Evolutionary conservation across 2,888 invertebrate genomes (phyloP).

Genomic region (Marasmarcha lunaedactyla): DNA sequence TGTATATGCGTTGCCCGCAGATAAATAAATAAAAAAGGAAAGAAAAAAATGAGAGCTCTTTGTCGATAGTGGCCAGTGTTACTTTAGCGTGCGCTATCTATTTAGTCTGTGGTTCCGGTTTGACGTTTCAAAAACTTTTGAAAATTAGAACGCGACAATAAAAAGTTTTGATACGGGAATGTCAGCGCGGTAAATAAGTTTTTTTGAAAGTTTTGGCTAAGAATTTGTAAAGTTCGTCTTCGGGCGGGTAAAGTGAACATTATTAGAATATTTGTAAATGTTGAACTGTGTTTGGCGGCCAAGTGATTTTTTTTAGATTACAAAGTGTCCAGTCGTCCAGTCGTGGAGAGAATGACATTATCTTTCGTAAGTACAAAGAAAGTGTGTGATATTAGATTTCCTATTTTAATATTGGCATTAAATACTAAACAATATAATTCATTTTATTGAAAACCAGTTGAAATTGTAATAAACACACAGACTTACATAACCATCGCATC

Average conservation of each 20-base stretch:
- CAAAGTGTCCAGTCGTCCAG: conserved; percentile 11
- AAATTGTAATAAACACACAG: no score
- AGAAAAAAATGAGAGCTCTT: conserved; percentile 44
- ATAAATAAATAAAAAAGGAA: conserved; percentile 59
- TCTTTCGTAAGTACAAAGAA: conserved; percentile 56
- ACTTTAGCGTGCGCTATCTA: conserved; percentile 50
- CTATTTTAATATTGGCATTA: no score
- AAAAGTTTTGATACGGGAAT: neutral
- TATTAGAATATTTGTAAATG: conserved; percentile 3
- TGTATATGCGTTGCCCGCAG: conserved; percentile 58
- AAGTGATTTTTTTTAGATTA: conserved; percentile 1
- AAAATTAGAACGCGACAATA: neutral
- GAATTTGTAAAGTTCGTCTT: conserved; percentile 7
- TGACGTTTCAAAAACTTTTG: conserved; percentile 6
- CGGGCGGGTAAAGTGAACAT: conserved; percentile 9
- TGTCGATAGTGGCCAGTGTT: conserved; percentile 58
- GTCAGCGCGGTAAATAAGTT: neutral
- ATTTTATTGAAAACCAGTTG: no score
- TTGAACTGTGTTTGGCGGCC: neutral
- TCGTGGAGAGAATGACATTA: conserved; percentile 64
- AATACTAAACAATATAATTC: no score
- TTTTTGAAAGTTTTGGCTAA: conserved; percentile 10
- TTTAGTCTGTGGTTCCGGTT: conserved; percentile 32
- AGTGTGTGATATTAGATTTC: no score
- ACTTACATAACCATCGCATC: no score